These are phyloP conservation scores for Danio jaintianensis DNA, from an alignment of 2,797 vertebrate species.

Conservation along the genomic window DNA sequence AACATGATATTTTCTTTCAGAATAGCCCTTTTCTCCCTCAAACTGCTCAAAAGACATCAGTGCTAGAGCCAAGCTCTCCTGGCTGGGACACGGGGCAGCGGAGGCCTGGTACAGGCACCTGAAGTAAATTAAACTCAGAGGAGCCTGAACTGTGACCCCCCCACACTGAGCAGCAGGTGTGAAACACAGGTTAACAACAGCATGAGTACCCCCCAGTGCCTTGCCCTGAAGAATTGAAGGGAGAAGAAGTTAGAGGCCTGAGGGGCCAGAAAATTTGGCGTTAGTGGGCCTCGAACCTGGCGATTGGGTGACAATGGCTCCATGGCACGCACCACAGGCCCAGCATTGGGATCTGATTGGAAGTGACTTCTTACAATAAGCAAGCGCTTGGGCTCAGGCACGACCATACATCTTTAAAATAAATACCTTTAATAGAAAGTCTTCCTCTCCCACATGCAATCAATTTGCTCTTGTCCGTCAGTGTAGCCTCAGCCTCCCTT, in stretches of 20 bases:
- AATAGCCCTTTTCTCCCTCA: background rate
- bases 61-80: background rate
- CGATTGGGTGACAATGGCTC: slow-evolving; percentile 64
- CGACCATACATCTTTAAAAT: slow-evolving; percentile 68
- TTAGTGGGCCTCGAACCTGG: slow-evolving; percentile 47
- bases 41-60: background rate
- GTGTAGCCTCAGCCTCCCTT: slow-evolving; percentile 75
- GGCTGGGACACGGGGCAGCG: slow-evolving; percentile 9
- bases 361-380: slow-evolving; percentile 65
- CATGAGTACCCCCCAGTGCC: slow-evolving; percentile 45
- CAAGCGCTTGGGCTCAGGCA: slow-evolving; percentile 57
- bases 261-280: slow-evolving; percentile 43
- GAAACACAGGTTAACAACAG: slow-evolving; percentile 82
- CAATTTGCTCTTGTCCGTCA: slow-evolving; percentile 80
- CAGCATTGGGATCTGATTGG: slow-evolving; percentile 60
- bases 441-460: slow-evolving; percentile 77
- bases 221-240: slow-evolving; percentile 50
- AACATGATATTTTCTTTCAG: slow-evolving; percentile 8
- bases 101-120: slow-evolving; percentile 59
- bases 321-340: slow-evolving; percentile 50
- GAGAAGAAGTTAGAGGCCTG: slow-evolving; percentile 45
- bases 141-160: slow-evolving; percentile 78
- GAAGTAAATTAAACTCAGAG: slow-evolving; percentile 77
- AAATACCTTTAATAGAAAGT: slow-evolving; percentile 65
- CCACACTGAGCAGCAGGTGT: slow-evolving; percentile 80